Percentiles rank a stretch among this genome's conserved stretches.
These are phyloP conservation scores for Melieria omissa DNA, from an alignment of 2,888 invertebrate genomes.

Conservation along the genomic window DNA sequence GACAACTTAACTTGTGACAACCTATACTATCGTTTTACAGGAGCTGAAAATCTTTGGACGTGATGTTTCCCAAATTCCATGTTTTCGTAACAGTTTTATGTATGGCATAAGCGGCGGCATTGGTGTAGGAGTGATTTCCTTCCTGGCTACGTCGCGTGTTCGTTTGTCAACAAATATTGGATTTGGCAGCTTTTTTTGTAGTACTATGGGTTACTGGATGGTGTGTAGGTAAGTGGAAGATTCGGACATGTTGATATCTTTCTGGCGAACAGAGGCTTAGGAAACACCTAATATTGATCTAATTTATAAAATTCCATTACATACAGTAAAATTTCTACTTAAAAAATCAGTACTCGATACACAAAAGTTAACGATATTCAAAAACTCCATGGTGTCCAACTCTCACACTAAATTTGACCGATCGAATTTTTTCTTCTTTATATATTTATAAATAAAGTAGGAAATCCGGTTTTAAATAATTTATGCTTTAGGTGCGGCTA, in stretches of 20 bases:
- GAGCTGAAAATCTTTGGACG: conserved; percentile 75
- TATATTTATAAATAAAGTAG: too few relatives aligned
- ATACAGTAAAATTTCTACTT: too few relatives aligned
- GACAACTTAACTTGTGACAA: too few relatives aligned
- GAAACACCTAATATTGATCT: background rate
- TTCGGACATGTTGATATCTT: too few relatives aligned
- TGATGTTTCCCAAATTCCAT: conserved; percentile 80
- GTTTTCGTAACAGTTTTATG: conserved; percentile 81
- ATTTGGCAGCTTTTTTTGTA: conserved; percentile 73
- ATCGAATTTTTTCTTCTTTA: too few relatives aligned
- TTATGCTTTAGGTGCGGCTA: too few relatives aligned
- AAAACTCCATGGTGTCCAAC: too few relatives aligned
- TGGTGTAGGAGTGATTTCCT: conserved; percentile 74
- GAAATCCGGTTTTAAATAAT: too few relatives aligned
- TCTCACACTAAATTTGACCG: too few relatives aligned
- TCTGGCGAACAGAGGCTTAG: background rate
- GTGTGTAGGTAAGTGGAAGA: conserved; percentile 68
- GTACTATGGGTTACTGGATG: conserved; percentile 77
- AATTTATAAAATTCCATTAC: background rate
- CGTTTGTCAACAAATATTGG: conserved; percentile 74
- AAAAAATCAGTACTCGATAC: too few relatives aligned
- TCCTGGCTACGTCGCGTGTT: conserved; percentile 79
- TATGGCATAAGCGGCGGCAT: conserved; percentile 80
- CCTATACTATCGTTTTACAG: conserved; percentile 61
- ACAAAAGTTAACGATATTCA: too few relatives aligned